Percentiles rank a stretch among this genome's conserved stretches.
Evolutionary conservation across 2,113 vertebrate genomes (phyloP).

Genomic region (Coptodon bakossiorum): DNA sequence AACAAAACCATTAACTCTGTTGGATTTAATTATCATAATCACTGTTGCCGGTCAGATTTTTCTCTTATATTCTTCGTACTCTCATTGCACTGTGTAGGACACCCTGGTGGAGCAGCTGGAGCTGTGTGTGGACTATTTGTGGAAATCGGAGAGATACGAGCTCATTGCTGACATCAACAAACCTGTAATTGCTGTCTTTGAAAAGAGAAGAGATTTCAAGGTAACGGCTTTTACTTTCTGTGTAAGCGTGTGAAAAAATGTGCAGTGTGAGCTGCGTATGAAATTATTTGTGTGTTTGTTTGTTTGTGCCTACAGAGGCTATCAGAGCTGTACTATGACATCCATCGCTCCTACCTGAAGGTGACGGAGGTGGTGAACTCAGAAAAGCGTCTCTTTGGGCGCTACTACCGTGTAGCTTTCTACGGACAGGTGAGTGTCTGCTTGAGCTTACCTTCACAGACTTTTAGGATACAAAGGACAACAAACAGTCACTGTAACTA

Average conservation of each 20-base stretch:
- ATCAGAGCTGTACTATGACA: slow-evolving; percentile 95
- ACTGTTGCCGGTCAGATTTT: background rate
- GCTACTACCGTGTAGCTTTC: slow-evolving; percentile 95
- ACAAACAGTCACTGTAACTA: background rate
- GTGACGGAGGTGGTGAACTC: slow-evolving; percentile 96
- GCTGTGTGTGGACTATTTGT: slow-evolving; percentile 91
- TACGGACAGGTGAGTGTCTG: slow-evolving; percentile 86
- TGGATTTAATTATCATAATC: background rate
- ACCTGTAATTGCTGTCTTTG: slow-evolving; percentile 93
- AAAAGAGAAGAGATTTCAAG: slow-evolving; percentile 96
- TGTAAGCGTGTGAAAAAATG: background rate
- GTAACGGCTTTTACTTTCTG: slow-evolving; percentile 49
- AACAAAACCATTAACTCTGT: background rate
- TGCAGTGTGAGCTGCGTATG: background rate
- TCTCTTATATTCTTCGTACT: background rate
- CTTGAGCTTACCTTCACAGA: background rate
- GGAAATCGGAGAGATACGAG: slow-evolving; percentile 94
- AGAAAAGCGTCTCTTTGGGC: slow-evolving; percentile 91
- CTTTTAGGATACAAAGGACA: background rate
- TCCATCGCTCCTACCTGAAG: slow-evolving; percentile 94
- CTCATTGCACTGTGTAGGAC: slow-evolving; percentile 66
- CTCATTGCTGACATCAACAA: slow-evolving; percentile 98
- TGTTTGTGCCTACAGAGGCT: slow-evolving; percentile 72
- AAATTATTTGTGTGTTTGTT: background rate
- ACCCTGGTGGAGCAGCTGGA: slow-evolving; percentile 94